Percentiles rank a stretch among this genome's conserved stretches.
Evolutionary conservation across 2,113 vertebrate genomes (phyloP).

Genomic region (Psilopsiagon aymara): DNA sequence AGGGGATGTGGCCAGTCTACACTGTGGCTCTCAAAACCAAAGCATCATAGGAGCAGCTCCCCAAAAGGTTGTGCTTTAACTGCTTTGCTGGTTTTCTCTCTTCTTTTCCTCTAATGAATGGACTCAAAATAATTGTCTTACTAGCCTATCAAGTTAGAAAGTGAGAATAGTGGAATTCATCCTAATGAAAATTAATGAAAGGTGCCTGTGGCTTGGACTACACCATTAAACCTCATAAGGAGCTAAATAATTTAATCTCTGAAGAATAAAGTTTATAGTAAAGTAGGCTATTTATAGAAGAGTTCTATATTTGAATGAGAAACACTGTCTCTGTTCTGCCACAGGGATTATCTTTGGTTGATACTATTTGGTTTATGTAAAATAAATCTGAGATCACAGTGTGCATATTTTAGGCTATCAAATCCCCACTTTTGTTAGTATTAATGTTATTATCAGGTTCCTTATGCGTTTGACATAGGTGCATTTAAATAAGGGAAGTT

Average conservation of each 20-base stretch:
- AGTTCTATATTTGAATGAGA: slow-evolving; percentile 18
- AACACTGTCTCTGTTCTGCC: not conserved
- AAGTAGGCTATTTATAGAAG: slow-evolving; percentile 31
- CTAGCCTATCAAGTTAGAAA: not conserved
- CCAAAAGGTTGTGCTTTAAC: not conserved
- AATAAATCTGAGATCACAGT: not conserved
- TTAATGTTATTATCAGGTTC: slow-evolving; percentile 9
- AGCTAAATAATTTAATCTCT: slow-evolving; percentile 6
- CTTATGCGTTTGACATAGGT: not conserved
- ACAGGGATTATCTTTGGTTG: slow-evolving; percentile 43
- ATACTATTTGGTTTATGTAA: slow-evolving; percentile 26
- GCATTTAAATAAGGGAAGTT: slow-evolving; percentile 6
- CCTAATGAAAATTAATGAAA: not conserved
- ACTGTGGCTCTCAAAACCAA: not conserved
- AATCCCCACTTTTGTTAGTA: slow-evolving; percentile 12
- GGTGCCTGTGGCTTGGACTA: not conserved
- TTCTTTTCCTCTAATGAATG: not conserved
- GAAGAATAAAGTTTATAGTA: slow-evolving; percentile 21
- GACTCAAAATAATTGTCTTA: not conserved
- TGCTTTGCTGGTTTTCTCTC: not conserved
- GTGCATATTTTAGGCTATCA: not conserved
- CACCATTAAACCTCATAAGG: not conserved
- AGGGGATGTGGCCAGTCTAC: not conserved
- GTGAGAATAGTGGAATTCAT: not conserved
- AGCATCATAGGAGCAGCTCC: fast-evolving